These are phyloP conservation scores for Acridotheres tristis DNA, from an alignment of 2,797 vertebrate genomes.

Conservation along the genomic window DNA sequence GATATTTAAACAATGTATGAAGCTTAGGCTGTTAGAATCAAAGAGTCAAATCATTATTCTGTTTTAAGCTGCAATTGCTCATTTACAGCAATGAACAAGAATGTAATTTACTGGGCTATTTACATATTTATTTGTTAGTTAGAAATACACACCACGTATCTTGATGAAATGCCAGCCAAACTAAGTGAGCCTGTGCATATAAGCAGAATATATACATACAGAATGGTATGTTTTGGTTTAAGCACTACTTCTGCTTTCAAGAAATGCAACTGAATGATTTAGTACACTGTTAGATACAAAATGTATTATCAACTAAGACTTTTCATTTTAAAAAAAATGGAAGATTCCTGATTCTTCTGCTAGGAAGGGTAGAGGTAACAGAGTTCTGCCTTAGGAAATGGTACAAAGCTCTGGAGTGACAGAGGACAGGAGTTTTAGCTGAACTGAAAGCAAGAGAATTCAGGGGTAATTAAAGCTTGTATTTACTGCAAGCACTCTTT, in stretches of 20 bases:
- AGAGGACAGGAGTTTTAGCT: background rate
- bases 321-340: background rate
- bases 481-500: background rate
- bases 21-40: background rate
- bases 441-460: background rate
- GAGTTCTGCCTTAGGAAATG: background rate
- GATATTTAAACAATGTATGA: background rate
- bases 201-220: background rate
- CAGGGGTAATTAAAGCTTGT: background rate
- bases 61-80: background rate
- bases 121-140: background rate
- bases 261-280: background rate
- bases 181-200: background rate
- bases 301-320: background rate
- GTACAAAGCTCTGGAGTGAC: background rate
- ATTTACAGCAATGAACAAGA: background rate
- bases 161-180: background rate
- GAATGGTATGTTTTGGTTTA: background rate
- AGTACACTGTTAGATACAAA: background rate
- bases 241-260: background rate
- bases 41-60: background rate
- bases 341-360: background rate
- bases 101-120: background rate
- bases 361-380: background rate
- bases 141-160: background rate